These are phyloP conservation scores for Adrianichthys oophorus DNA, from an alignment of 2,797 vertebrate genomes.

Conservation along the genomic window DNA sequence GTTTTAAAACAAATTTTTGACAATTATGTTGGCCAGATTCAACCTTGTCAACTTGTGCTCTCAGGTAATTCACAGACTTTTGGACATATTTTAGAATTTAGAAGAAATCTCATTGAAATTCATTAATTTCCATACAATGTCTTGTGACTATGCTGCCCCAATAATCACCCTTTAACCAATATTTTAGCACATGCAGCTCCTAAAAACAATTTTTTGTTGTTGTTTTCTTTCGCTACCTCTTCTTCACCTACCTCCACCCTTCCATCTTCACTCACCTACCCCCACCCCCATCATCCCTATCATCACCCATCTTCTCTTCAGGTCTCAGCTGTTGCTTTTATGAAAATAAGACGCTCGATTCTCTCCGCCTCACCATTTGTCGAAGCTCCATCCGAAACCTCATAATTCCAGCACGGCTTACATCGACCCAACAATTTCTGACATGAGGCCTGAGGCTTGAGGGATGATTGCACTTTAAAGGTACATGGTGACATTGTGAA, in stretches of 20 bases:
- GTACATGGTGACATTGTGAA: conserved; percentile 18
- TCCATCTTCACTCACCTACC: background rate
- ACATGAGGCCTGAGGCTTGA: conserved; percentile 47
- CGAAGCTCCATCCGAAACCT: conserved; percentile 49
- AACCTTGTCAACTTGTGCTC: too few species aligned
- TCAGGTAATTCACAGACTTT: too few species aligned
- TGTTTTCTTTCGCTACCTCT: background rate
- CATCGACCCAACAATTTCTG: conserved; percentile 63
- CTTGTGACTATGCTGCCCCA: too few species aligned
- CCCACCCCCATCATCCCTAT: background rate
- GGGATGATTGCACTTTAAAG: conserved; percentile 48
- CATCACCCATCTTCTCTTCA: conserved; percentile 1
- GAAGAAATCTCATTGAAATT: too few species aligned
- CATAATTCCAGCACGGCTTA: conserved; percentile 48
- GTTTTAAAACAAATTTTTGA: too few species aligned
- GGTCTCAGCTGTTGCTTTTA: conserved; percentile 74
- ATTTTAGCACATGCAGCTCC: too few species aligned
- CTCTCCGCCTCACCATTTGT: conserved; percentile 50
- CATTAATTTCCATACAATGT: too few species aligned
- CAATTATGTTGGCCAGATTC: too few species aligned
- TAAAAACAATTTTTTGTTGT: too few species aligned
- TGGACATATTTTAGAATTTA: too few species aligned
- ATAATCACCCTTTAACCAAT: too few species aligned
- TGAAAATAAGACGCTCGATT: conserved; percentile 73
- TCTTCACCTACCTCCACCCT: conserved; percentile 4